Evolutionary conservation across 1,140 invertebrate species (phyloP).

Genomic region (Papilio machaon): DNA sequence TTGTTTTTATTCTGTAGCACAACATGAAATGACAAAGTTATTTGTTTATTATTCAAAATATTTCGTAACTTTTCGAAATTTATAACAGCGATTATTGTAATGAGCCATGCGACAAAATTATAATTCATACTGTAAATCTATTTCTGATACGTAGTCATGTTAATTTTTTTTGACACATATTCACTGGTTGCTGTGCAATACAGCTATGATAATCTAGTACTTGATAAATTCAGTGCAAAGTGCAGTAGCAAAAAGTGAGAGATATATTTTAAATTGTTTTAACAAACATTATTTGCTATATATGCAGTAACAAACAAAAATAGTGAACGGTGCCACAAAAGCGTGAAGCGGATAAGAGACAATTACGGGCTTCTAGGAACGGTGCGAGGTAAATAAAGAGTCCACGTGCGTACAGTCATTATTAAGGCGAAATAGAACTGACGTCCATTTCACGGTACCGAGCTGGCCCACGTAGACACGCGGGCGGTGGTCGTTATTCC

Average conservation of each 20-base stretch:
- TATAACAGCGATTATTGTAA: background rate
- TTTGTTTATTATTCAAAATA: background rate
- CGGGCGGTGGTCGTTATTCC: background rate
- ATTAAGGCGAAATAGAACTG: conserved; percentile 50
- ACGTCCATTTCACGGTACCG: conserved; percentile 39
- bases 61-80: no score
- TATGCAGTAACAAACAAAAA: conserved; percentile 6
- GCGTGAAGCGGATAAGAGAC: conserved; percentile 37
- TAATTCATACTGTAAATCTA: background rate
- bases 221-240: background rate
- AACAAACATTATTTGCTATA: background rate
- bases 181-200: no score
- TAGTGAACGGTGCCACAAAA: conserved; percentile 23
- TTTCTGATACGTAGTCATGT: no score
- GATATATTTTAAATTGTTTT: background rate
- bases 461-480: background rate
- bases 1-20: background rate
- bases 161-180: no score
- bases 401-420: conserved; percentile 48
- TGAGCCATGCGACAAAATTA: background rate
- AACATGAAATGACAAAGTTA: background rate
- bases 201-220: background rate
- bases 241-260: background rate
- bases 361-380: conserved; percentile 48
- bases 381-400: conserved; percentile 43